Base-by-base conservation (phyloP, 2,113 vertebrate species). In the Mesembrinibis cayennensis region DNA sequence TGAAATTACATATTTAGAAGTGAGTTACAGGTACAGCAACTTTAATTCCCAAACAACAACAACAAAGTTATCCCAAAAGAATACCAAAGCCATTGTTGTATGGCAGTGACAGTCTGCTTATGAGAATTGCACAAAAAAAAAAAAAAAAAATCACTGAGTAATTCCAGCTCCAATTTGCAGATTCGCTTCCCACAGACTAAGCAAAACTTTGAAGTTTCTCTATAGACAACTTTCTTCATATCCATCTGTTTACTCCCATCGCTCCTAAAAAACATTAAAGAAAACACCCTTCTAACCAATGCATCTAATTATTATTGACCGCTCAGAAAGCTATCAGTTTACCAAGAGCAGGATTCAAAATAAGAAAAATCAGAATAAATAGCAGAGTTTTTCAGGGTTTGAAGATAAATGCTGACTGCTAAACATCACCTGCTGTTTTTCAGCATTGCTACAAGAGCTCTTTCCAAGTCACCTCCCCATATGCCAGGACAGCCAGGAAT, bases 1-100 rank as follows among this genome's bases (percentile, higher is more conserved):
- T 95, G 96, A 96, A 98, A 97, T 84, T 42, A 86, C 90, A 52
- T 93, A 82, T 93, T 95, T 96, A 96, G 71, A 97, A 97, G 90
- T 89, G 80, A 93, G 52, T 85, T n/a, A 8, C 49, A 88, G 86
- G 72, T 56, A 70, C 30, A 59, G 21, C 78, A 93, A 63, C 61
- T 90, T 90, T 49, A 82, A 91, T 87, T 67, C 59, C 55, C 81
- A 87, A 87, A 77, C 25, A 63, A 82, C 63, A 59, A 80, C 67
- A 87, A 52, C 82, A 77, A 76, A 15, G 19, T 14, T 7, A 72
- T 30, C 52, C 66, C 53, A 19, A 67, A 84, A 86, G 72, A 87
- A 93, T 47, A 81, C 13, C 49, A 61, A 92, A 87, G 65, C 45
- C 4, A 18, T 34, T 91, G 47, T 16, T 63, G 45, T 71, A 78